Conservation (phyloP, 2,113 vertebrate genomes). For the Columba janthina region DNA sequence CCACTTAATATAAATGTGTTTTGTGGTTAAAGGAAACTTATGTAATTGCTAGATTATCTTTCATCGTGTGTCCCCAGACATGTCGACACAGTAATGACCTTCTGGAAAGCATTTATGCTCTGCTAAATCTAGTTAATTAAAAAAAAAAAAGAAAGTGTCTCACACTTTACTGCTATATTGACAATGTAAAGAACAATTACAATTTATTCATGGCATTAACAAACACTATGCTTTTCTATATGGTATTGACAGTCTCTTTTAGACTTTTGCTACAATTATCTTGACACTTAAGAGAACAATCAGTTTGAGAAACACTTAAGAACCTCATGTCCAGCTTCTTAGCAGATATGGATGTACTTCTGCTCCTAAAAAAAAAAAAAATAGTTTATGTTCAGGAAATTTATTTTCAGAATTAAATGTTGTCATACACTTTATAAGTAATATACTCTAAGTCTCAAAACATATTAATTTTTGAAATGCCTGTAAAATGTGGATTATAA, state of each 20-base stretch:
- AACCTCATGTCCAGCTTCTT: neutral
- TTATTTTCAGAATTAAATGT: neutral
- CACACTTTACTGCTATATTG: neutral
- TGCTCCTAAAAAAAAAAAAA: neutral
- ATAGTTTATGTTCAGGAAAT: neutral
- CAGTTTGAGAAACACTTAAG: neutral
- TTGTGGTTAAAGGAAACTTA: constrained; percentile 53
- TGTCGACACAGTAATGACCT: constrained; percentile 19
- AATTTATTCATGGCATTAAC: neutral
- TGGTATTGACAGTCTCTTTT: neutral
- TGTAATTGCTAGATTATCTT: constrained; percentile 38
- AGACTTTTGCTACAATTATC: neutral
- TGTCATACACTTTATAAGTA: neutral
- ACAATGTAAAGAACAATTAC: neutral
- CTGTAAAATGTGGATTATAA: neutral
- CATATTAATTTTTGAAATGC: neutral
- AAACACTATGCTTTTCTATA: neutral
- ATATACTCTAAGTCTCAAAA: neutral
- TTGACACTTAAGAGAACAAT: neutral
- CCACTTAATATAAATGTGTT: constrained; percentile 11
- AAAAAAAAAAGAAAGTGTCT: neutral
- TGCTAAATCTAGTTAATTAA: constrained; percentile 50
- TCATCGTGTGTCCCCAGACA: constrained; percentile 16
- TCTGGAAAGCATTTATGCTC: constrained; percentile 16
- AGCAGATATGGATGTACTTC: neutral